Evolutionary conservation across 1,140 invertebrate genomes (phyloP).

Genomic region (Drosophila quadrilineata): DNA sequence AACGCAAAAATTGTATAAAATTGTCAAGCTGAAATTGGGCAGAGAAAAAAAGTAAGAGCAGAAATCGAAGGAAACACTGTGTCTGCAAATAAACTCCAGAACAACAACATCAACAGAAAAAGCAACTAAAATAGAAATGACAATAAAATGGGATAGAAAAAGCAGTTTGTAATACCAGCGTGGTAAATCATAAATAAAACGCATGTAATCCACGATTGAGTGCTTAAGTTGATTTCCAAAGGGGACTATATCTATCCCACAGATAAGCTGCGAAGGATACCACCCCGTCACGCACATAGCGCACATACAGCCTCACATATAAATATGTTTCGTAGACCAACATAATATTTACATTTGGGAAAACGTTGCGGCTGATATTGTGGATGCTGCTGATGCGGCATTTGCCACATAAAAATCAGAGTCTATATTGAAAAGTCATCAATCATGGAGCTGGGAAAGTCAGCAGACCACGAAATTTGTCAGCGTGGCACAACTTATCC

Average conservation of each 20-base stretch:
- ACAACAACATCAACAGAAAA: conserved; percentile 5
- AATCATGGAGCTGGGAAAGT: conserved; percentile 54
- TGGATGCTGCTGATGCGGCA: too few relatives aligned
- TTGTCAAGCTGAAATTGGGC: conserved; percentile 39
- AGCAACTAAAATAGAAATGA: conserved; percentile 16
- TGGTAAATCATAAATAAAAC: conserved; percentile 77
- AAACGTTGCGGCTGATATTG: conserved; percentile 47
- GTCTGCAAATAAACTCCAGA: conserved; percentile 11
- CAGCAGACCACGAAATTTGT: conserved; percentile 71
- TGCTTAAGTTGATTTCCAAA: conserved; percentile 65
- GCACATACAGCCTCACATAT: not conserved
- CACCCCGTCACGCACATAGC: not conserved
- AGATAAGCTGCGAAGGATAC: conserved; percentile 10
- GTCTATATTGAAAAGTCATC: conserved; percentile 74
- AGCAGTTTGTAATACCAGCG: conserved; percentile 69
- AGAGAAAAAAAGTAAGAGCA: conserved; percentile 8
- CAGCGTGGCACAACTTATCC: conserved; percentile 48
- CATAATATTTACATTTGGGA: conserved; percentile 70
- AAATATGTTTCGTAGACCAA: too few relatives aligned
- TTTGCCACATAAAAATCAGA: conserved; percentile 36
- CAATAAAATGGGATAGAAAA: conserved; percentile 62
- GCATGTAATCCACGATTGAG: conserved; percentile 76
- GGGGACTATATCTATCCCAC: not conserved
- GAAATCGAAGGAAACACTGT: conserved; percentile 44
- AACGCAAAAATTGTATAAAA: conserved; percentile 42